Evolutionary conservation across 1,140 invertebrate genomes (phyloP), one percentile per base, ranked within the genome.

Genomic region (Bombyx mandarina): DNA sequence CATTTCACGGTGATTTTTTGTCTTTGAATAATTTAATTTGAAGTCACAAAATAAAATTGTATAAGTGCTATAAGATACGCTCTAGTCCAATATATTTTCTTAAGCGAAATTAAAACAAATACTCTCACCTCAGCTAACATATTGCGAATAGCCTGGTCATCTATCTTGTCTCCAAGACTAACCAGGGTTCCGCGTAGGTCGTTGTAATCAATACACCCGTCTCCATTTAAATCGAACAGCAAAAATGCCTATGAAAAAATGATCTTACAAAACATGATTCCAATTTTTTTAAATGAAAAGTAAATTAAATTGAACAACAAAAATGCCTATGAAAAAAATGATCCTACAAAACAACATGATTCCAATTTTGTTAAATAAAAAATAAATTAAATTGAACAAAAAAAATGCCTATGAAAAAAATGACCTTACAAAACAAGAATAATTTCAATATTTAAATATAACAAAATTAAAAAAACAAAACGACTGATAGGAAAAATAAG

Each of bases 161-260:
- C 79, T 2, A 89, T 74, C 6, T 88, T 88, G 22, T 89, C 82
- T 3, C 90, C 91, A 45, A 92, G 68, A 5, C 89, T 90, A 7
- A 86, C 75, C n/a, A 90, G 85, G 0, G 90, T 91, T 43, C 80
- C 89, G 5, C 90, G 84, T 45, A 92, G 73, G 70, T 92, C 91
- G 43, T 87, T 86, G 61, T 87, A 83, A 53, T 90, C 90, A 52
- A 92, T 91, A 52, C 89, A 80, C 0, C 91, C 91, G 66, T 92
- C 91, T 4, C 88, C 86, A 57, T 92, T 85, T 64, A 90, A 67
- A 59, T 92, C 91, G 57, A 92, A 91, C 2, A 92, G 72, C 10
- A 89, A 72, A 61, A 92, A 92, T 1, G 89, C 90, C 91, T 91
- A 67, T 35, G 26, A 35, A 35, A 3, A 35, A 35, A 35, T 18